These are phyloP conservation scores for Lepidurus couesii DNA, from an alignment of 1,140 invertebrate species.

Conservation along the genomic window DNA sequence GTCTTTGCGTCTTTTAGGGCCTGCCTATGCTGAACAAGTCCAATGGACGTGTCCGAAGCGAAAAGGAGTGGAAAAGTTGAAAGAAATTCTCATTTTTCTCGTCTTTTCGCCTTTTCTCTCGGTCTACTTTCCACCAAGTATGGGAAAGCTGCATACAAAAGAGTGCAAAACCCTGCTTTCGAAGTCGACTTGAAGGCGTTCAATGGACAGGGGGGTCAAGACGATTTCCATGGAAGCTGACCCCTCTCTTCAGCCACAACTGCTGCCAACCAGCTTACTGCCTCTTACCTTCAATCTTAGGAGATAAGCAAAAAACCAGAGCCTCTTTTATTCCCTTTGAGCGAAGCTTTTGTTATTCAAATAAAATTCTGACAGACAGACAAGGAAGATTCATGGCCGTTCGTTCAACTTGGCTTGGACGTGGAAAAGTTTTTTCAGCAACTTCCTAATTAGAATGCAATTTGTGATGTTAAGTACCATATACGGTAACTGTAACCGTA, in stretches of 20 bases:
- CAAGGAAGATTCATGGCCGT: no score
- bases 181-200: not conserved
- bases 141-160: not conserved
- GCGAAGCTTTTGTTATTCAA: constrained; percentile 5
- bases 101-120: not conserved
- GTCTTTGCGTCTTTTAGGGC: not conserved
- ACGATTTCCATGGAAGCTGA: not conserved
- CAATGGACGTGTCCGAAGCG: not conserved
- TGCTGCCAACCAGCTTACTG: not conserved
- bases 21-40: not conserved
- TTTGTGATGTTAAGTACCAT: no score
- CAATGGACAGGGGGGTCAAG: constrained; percentile 13
- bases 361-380: not conserved
- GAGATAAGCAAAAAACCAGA: not conserved
- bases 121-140: not conserved
- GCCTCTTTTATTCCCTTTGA: not conserved
- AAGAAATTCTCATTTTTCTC: no score
- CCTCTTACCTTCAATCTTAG: not conserved
- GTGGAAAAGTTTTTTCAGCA: no score
- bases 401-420: no score
- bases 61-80: no score
- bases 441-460: no score
- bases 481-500: no score
- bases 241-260: not conserved
- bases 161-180: not conserved